Percentiles rank a stretch among this genome's conserved stretches.
phyloP scores from a whole-genome alignment of 2,888 invertebrate species.

The Psococerastis gibbosa region DNA sequence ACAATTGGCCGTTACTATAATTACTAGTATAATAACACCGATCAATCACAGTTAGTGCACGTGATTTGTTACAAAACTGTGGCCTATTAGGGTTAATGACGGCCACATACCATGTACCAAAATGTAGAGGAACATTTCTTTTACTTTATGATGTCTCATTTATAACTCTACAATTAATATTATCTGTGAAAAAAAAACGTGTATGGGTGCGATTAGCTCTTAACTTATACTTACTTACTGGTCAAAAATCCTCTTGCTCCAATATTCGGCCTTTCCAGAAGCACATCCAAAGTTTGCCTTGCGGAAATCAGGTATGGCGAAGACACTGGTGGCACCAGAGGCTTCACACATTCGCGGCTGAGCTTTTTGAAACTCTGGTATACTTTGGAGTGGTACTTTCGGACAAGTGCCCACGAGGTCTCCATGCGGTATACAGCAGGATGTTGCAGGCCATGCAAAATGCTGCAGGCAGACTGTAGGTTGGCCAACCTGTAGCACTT shows the following conservation, averaged over 20 bases:
- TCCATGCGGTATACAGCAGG: constrained; percentile 31
- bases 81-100: background rate
- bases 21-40: too few species aligned
- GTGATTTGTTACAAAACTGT: background rate
- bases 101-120: too few species aligned
- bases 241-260: too few species aligned
- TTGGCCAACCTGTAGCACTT: constrained; percentile 32
- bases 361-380: constrained; percentile 23
- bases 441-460: constrained; percentile 31
- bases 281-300: background rate
- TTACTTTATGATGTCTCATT: too few species aligned
- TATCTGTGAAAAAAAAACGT: too few species aligned
- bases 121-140: too few species aligned
- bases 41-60: too few species aligned
- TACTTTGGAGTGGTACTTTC: constrained; percentile 31
- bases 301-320: background rate
- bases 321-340: background rate
- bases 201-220: too few species aligned
- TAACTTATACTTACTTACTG: too few species aligned
- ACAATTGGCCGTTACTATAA: too few species aligned
- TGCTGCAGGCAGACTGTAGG: constrained; percentile 32
- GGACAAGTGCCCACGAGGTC: constrained; percentile 30
- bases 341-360: background rate
- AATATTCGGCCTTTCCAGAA: background rate
- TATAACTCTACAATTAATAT: too few species aligned